phyloP scores from a whole-genome alignment of 2,797 vertebrate genomes.

The Bothrops alternatus region DNA sequence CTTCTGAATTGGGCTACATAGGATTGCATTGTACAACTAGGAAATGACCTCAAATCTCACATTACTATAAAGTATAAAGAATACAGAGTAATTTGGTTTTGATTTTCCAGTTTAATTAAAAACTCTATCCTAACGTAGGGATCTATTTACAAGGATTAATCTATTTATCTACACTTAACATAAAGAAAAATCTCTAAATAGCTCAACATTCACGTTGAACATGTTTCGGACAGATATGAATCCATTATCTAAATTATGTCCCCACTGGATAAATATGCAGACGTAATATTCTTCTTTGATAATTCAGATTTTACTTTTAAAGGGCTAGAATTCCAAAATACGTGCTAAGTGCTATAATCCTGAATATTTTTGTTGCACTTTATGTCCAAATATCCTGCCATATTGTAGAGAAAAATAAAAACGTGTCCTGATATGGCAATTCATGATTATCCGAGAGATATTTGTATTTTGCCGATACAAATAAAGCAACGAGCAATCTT shows the following conservation, averaged over 20 bases:
- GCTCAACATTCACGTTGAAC: background rate
- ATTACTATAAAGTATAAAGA: too few relatives aligned
- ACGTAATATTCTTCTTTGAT: constrained; percentile 14
- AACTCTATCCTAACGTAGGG: background rate
- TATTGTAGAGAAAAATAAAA: background rate
- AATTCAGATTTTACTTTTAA: constrained; percentile 5
- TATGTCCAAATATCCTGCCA: background rate
- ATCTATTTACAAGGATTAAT: background rate
- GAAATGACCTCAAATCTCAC: background rate
- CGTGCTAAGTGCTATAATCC: background rate
- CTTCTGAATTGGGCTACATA: background rate
- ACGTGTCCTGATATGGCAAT: background rate
- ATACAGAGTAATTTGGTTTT: background rate
- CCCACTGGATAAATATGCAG: background rate
- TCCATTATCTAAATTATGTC: background rate
- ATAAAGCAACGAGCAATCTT: background rate
- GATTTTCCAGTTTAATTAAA: background rate
- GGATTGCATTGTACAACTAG: background rate
- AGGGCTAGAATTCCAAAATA: constrained; percentile 22
- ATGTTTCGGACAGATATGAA: background rate
- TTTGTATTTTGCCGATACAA: background rate
- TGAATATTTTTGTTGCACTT: background rate
- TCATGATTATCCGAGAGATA: background rate
- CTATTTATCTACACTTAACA: background rate
- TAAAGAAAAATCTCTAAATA: background rate